Evolutionary conservation across 23 tunicate genomes (phyloP), one percentile per base, ranked within the genome.

Genomic region (Trididemnum clinides): DNA sequence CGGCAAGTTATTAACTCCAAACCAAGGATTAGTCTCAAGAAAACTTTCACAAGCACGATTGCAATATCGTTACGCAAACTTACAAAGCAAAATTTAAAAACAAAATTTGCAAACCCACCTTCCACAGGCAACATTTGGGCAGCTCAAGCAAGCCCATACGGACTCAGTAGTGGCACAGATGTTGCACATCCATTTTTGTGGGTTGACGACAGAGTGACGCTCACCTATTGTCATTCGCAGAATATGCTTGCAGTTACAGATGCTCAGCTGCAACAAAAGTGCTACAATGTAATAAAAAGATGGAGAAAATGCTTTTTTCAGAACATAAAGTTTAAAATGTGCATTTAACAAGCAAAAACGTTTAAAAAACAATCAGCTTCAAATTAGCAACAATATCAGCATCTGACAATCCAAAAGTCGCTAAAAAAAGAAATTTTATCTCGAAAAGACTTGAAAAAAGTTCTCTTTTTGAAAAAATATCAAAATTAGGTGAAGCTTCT

Each of bases 81-180:
- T 21, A 31, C 37, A 66, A 66, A 66, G 6, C 36, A 66, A 66
- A 66, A 30, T 5, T 2, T 28, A 5, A 6, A 29, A 66, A 66
- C 7, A 66, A 32, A 66, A 62, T 6, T 12, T 21, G 26, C 57
- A 22, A 51, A 2, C 34, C 28, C 70, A 92, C 97, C 97, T 92
- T 31, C 97, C 97, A 58, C 97, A 92, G 20, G 97, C 97, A n/a
- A 92, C 97, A 80, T 92, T 88, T 18, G 97, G 97, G 33, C 97
- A 92, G 62, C 97, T 92, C 31, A 92, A 57, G 72, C 97, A 92
- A 32, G 97, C 97, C 97, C 92, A 88, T 0, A 88, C 92, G 29
- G 97, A 92, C 51, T 92, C 97, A 39, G 97, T 92, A 5, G 97
- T 88, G 74, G 51, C 59, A 77, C 97, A 92, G 33, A 76, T 79